Base-by-base conservation (phyloP, 2,113 vertebrate genomes). In the Nyctibius bracteatus region DNA sequence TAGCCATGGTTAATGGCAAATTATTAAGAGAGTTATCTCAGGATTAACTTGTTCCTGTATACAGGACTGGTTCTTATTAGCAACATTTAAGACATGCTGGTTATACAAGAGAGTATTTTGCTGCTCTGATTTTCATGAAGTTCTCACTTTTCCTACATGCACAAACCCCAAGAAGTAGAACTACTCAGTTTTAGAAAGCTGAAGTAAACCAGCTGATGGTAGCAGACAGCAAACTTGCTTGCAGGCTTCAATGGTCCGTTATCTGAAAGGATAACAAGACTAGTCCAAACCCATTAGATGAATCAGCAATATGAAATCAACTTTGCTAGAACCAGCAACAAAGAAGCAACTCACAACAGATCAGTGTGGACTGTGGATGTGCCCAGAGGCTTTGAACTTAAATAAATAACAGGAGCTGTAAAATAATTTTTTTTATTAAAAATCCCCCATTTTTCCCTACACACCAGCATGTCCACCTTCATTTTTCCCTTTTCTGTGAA, bases 241-340 rank as follows among this genome's bases (percentile, higher is more conserved):
- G 46, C 83, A 83, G 79, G 51, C 62, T n/a, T 94, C 77, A 84
- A 83, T 82, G 57, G 54, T 58, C 75, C 15, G 12, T 94, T 95
- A 93, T 88, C 61, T 97, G 80, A 93, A 95, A 89, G 77, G 54
- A 87, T 67, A 93, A 88, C 77, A 94, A 27, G 74, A 86, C 20
- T 51, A 84, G 67, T 66, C 80, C 44, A 89, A 92, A 79, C 46
- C 37, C 55, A 83, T 78, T 27, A 47, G 86, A 90, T 88, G 75
- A 93, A 87, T 96, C 84, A 93, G 86, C 82, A 86, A 80, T 65
- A 92, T 87, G 77, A 91, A 93, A 89, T 95, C 73, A 87, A 51
- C 54, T 95, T 72, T 74, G 51, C 70, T 89, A 75, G 70, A 94
- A 85, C 65, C 46, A 67, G 43, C 89, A 94, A 95, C 95, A 94